Percentiles rank a stretch among this genome's conserved stretches.
Evolutionary conservation across 2,797 vertebrate genomes (phyloP).

Genomic region (Lagorchestes hirsutus): DNA sequence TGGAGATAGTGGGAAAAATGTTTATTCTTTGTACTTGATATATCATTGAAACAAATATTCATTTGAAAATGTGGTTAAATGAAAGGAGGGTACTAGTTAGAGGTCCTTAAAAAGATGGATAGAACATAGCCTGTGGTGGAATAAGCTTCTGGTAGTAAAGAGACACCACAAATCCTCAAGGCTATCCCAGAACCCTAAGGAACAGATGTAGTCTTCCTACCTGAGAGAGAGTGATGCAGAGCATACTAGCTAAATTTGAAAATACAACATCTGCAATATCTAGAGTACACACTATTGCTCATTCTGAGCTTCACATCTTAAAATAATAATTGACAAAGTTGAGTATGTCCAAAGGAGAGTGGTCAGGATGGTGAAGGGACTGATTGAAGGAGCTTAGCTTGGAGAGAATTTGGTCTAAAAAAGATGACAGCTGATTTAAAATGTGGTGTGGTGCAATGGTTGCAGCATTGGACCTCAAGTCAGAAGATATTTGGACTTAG

Average conservation of each 20-base stretch:
- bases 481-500: not conserved
- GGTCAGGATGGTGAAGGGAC: not conserved
- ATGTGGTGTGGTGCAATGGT: not conserved
- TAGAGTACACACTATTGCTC: not conserved
- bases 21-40: not conserved
- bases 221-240: not conserved
- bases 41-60: not conserved
- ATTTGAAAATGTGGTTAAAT: not conserved
- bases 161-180: not conserved
- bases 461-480: not conserved
- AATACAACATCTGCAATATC: not conserved
- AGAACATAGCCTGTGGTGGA: not conserved
- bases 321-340: not conserved
- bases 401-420: not conserved
- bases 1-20: not conserved
- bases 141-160: not conserved
- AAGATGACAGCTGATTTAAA: not conserved
- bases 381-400: not conserved
- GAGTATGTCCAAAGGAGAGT: not conserved
- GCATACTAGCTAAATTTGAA: not conserved
- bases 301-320: not conserved
- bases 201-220: not conserved
- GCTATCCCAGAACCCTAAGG: not conserved
- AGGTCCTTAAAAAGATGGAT: not conserved
- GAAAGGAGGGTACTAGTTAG: not conserved